Evolutionary conservation across 2,113 vertebrate genomes (phyloP), one percentile per base, ranked within the genome.

Genomic region (Pterocles gutturalis): DNA sequence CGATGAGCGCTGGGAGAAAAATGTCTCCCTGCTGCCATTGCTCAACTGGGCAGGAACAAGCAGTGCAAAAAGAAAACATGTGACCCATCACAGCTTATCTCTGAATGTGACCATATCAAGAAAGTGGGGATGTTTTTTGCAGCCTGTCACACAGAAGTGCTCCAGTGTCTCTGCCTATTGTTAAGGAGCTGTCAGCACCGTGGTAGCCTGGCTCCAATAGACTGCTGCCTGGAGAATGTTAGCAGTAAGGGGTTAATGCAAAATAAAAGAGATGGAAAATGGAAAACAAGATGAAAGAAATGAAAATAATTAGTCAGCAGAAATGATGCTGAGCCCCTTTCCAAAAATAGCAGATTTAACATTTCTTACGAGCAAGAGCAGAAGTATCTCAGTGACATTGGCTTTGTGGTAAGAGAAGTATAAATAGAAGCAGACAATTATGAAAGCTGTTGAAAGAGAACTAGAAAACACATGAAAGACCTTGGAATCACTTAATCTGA

Each of bases 401-500:
- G 64, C 60, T 97, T 97, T 96, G 76, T 0, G 65, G 94, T 72
- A 72, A 54, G 22, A 93, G 72, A 89, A 88, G 72, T 92, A 96
- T 79, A 96, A 97, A 95, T 97, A 97, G 95, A 89, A 93, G 67
- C 49, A 93, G 83, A 82, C 55, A 61, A 88, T 95, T 97, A 64
- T 90, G 89, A 94, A 94, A 94, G 67, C 76, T 17, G 41, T 96
- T 94, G 85, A 94, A 93, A 91, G 70, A 89, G 83, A 95, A 57
- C 64, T 81, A 64, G 69, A 93, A 93, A 93, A 84, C 86, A 95
- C 95, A 92, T 92, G 79, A 96, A 96, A 97, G 95, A 81, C 90
- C 51, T 78, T 92, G 83, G 82, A 95, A 89, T 90, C 48, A 57
- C 81, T 92, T 92, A 86, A 90, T 92, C 79, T 92, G 76, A 87